Evolutionary conservation across 2,888 invertebrate species (phyloP), one percentile per base, ranked within the genome.

Genomic region (Axea sp.): DNA sequence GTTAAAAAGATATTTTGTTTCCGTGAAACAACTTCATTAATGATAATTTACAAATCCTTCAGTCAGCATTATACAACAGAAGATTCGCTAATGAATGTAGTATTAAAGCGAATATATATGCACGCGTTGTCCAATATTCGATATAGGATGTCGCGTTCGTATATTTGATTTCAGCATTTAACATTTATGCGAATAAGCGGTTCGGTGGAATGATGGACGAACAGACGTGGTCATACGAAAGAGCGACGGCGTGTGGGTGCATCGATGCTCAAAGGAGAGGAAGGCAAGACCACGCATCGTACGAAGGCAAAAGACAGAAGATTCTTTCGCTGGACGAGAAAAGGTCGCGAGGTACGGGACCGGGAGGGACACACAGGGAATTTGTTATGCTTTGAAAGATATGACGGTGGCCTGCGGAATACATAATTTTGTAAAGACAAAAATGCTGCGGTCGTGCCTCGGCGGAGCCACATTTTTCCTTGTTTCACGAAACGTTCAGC

Each of bases 361-460:
- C 71, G 57, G 68, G 49, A 74, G 76, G 73, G 75, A 83, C 81
- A 84, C 84, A 81, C 83, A 82, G 83, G 82, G 81, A 86, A 87
- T 85, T 87, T 87, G 87, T 86, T 87, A 86, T 86, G 87, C 86
- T 87, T 87, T 86, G 87, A 86, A 86, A 85, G 86, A 86, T 86
- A 86, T 84, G 84, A 82, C 80, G 82, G 81, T 85, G 86, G 85
- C 85, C 86, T 85, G 87, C 82, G 83, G 87, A 87, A 87, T 87
- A 87, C 86, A 87, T 87, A 87, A 87, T 87, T 87, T 84, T 85
- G 86, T 86, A 86, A 87, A 87, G 87, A 87, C 87, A 87, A 87
- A 87, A 87, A 87, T 87, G 83, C 80, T 87, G 87, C 83, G 86
- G 86, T 86, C 83, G 84, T 85, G 83, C 82, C 83, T 83, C 82